Evolutionary conservation across 1,140 invertebrate species (phyloP).

Genomic region (Sarcophaga bullata): DNA sequence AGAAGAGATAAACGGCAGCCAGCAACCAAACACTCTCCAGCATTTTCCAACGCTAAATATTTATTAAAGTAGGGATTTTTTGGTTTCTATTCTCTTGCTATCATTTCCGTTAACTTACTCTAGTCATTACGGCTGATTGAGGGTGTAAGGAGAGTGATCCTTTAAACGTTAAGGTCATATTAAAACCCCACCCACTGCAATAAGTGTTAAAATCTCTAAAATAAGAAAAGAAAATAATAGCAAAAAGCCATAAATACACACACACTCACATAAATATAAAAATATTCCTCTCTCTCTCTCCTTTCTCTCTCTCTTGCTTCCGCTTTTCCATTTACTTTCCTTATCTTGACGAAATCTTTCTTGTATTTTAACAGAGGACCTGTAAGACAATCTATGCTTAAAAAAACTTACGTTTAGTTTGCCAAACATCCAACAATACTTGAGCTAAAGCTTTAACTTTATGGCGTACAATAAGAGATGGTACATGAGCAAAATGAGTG

Average conservation of each 20-base stretch:
- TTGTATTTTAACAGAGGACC: too few relatives aligned
- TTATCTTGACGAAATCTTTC: too few relatives aligned
- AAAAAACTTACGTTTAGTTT: neutral
- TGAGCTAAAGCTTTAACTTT: neutral
- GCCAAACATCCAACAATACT: too few relatives aligned
- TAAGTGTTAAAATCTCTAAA: neutral
- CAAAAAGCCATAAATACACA: too few relatives aligned
- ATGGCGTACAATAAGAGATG: neutral
- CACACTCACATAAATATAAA: too few relatives aligned
- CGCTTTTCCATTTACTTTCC: too few relatives aligned
- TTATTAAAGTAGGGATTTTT: constrained; percentile 12
- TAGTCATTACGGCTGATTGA: too few relatives aligned
- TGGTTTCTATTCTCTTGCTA: neutral
- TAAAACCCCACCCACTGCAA: neutral
- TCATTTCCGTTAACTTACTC: too few relatives aligned
- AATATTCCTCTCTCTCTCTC: too few relatives aligned
- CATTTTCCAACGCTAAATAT: constrained; percentile 9
- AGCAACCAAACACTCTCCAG: neutral
- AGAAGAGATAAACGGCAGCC: neutral
- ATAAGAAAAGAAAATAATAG: neutral
- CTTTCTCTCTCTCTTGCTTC: too few relatives aligned
- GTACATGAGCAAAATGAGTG: neutral
- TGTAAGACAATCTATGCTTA: neutral
- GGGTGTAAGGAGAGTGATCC: neutral
- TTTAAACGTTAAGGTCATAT: constrained; percentile 1